A percentile compares a stretch with the other conserved stretches of the same genome.
Evolutionary conservation across 2,888 invertebrate genomes (phyloP).

Genomic region (Melipona beecheii): DNA sequence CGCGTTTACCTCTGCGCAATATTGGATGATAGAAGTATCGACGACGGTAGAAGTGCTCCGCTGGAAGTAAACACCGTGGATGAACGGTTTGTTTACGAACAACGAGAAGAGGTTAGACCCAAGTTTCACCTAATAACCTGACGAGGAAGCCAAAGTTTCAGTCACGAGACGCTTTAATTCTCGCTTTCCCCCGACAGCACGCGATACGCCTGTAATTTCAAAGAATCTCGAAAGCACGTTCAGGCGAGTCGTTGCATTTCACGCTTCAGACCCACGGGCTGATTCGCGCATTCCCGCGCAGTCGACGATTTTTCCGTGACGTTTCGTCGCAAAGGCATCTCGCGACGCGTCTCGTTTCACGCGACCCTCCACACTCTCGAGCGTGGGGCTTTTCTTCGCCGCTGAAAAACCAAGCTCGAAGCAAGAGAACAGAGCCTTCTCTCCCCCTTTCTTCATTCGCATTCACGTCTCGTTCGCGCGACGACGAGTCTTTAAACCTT

Average conservation of each 20-base stretch:
- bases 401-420: constrained; percentile 14
- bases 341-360: not conserved
- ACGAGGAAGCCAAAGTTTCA: not conserved
- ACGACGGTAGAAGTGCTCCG: too few relatives aligned
- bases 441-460: not conserved
- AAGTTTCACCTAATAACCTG: not conserved
- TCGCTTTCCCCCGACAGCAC: not conserved
- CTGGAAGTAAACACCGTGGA: not conserved
- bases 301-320: constrained; percentile 6
- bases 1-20: not conserved
- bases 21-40: not conserved
- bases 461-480: constrained; percentile 17
- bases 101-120: not conserved
- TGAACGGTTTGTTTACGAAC: not conserved
- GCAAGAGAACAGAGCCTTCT: not conserved
- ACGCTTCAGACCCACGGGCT: not conserved
- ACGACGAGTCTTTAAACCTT: constrained; percentile 46
- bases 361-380: not conserved
- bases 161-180: not conserved
- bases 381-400: not conserved
- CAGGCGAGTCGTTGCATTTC: not conserved
- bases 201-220: not conserved
- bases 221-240: not conserved
- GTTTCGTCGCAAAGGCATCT: constrained; percentile 17
- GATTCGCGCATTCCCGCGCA: not conserved